Base-by-base conservation (phyloP, 2,797 vertebrate species). In the Hipposideros larvatus region DNA sequence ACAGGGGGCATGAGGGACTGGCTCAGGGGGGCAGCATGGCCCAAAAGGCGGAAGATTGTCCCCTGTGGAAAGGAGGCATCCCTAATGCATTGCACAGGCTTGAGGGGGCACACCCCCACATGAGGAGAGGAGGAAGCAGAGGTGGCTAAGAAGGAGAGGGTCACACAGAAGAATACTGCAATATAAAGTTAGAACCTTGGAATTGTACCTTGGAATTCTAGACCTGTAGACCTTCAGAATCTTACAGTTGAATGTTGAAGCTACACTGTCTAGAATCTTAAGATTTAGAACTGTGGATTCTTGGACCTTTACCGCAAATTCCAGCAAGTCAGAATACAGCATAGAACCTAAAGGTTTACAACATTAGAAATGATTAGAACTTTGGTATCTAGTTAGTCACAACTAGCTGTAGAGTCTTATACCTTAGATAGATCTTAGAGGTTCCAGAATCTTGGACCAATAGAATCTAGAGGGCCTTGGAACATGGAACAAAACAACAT, bases 11-110 rank as follows among this genome's bases (percentile, higher is more conserved):
- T 15, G 22, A 97, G 53, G 87, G 92, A 91, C 87, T 97, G 97
- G 96, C 97, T 97, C 94, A 75, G 82, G 89, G 96, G 91, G 91
- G 78, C 95, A 94, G 31, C 88, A 89, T 85, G 86, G 65, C 94
- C 97, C 87, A 43, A 78, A 75, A 93, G 55, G 66, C 94, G 93
- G 43, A 85, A 95, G 63, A 82, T 51, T 43, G 26, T 74, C 87
- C 75, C 92, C 46, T 91, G 37, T 24, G 79, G 59, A 80, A 95
- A 75, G 68, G 89, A 89, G 90, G 63, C 86, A 57, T 82, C 87
- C 84, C 59, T 87, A 94, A 86, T 93, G 92, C 95, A 97, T 96
- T 94, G 95, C 92, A 97, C 71, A 95, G 94, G 59, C 83, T 93
- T 91, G 61, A 84, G 70, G 31, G 59, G 75, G 55, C 41, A 22